Conservation (phyloP, 1,140 invertebrate species). For the Phocides pigmalion region DNA sequence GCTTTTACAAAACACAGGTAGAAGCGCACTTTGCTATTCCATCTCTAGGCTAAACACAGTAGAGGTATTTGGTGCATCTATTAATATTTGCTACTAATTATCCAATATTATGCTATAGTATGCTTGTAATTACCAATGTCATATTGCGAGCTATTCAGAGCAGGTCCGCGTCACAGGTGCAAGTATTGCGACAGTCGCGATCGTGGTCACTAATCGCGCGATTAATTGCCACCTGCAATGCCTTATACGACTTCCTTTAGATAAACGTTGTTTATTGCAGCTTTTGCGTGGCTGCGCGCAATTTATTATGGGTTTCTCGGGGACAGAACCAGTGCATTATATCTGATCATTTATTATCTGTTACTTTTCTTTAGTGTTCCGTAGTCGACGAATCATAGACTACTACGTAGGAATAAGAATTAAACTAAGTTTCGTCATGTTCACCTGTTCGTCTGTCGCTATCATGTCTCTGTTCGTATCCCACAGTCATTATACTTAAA, state of each 20-base stretch:
- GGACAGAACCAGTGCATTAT: too few species aligned
- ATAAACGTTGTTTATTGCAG: conserved; percentile 7
- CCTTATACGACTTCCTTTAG: conserved; percentile 15
- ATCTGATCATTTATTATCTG: too few species aligned
- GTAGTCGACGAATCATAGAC: too few species aligned
- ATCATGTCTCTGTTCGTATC: too few species aligned
- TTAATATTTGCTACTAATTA: background rate
- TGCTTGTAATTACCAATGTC: background rate
- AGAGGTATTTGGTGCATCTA: background rate
- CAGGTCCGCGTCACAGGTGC: background rate
- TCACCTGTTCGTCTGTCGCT: too few species aligned
- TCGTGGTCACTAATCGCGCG: conserved; percentile 11
- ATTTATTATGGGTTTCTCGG: background rate
- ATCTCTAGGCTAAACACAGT: background rate
- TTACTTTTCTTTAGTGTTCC: too few species aligned
- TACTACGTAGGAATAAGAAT: too few species aligned
- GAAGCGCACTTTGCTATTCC: too few species aligned
- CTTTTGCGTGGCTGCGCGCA: background rate
- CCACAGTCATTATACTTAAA: too few species aligned
- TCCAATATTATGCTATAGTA: background rate
- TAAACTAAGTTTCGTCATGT: too few species aligned
- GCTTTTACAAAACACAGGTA: too few species aligned
- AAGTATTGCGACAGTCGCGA: background rate
- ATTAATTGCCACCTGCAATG: conserved; percentile 20
- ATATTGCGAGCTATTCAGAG: background rate